Conservation (phyloP, 2,888 invertebrate genomes). For the Pseudococcus jackbeardsleyi region DNA sequence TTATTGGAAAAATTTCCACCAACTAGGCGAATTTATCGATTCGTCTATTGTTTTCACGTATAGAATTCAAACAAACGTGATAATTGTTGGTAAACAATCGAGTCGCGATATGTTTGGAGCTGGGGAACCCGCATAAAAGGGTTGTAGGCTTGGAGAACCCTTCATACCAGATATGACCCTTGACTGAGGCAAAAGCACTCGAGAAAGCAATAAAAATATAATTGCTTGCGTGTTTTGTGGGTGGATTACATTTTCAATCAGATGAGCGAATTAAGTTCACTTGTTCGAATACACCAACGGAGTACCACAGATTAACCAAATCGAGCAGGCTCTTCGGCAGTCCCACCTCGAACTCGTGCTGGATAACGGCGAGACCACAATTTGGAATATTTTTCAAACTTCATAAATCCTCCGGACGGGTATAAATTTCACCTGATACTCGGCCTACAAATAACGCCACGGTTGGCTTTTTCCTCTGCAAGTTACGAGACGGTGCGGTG, state of each 20-base stretch:
- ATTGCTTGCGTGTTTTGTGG: constrained; percentile 22
- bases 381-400: constrained; percentile 10
- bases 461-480: not conserved
- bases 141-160: constrained; percentile 14
- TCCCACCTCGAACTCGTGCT: not conserved
- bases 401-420: not conserved
- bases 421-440: not conserved
- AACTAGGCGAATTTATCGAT: not conserved
- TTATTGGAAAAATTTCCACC: too few species aligned
- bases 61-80: constrained; percentile 12
- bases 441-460: not conserved
- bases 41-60: not conserved
- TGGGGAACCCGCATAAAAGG: not conserved
- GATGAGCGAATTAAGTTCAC: constrained; percentile 2
- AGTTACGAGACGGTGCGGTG: not conserved
- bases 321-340: not conserved
- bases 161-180: constrained; percentile 14
- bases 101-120: not conserved
- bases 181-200: not conserved
- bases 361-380: not conserved
- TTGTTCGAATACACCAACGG: not conserved
- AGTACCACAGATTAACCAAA: not conserved
- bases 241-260: not conserved
- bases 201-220: constrained; percentile 44
- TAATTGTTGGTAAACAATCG: constrained; percentile 37